Evolutionary conservation across 2,888 invertebrate genomes (phyloP).

Genomic region (Bembecia ichneumoniformis): DNA sequence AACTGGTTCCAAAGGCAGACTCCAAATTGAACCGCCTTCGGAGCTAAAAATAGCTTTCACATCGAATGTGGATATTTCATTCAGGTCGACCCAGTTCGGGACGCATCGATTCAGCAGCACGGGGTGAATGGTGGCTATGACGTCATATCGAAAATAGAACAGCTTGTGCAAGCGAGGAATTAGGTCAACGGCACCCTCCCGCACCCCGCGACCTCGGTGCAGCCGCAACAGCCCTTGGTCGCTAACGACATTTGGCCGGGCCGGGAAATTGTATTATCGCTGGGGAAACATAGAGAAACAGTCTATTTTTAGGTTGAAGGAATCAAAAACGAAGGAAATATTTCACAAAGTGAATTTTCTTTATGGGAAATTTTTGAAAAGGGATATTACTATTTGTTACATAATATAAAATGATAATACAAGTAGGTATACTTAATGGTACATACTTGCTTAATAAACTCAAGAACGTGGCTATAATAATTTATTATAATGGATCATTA

Average conservation of each 20-base stretch:
- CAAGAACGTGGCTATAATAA: no score
- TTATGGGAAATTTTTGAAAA: no score
- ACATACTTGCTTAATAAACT: no score
- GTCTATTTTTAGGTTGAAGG: not conserved
- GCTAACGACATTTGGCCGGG: conserved; percentile 17
- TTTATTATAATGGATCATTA: no score
- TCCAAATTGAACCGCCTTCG: conserved; percentile 28
- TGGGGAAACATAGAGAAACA: conserved; percentile 17
- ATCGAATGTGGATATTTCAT: conserved; percentile 56
- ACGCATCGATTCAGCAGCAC: conserved; percentile 58
- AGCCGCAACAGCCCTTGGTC: conserved; percentile 15
- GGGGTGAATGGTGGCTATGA: conserved; percentile 62
- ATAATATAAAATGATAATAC: no score
- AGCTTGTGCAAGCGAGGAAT: conserved; percentile 52
- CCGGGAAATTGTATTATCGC: conserved; percentile 24
- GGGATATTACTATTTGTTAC: no score
- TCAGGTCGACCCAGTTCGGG: conserved; percentile 56
- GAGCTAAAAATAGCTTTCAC: conserved; percentile 50
- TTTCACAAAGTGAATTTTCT: no score
- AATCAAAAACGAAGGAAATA: not conserved
- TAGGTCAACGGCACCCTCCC: conserved; percentile 45
- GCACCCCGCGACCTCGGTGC: conserved; percentile 20
- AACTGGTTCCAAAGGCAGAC: conserved; percentile 34
- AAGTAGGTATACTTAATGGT: no score
- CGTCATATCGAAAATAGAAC: conserved; percentile 60